Base-by-base conservation (phyloP, 2,113 vertebrate species). In the Pangasianodon gigas region DNA sequence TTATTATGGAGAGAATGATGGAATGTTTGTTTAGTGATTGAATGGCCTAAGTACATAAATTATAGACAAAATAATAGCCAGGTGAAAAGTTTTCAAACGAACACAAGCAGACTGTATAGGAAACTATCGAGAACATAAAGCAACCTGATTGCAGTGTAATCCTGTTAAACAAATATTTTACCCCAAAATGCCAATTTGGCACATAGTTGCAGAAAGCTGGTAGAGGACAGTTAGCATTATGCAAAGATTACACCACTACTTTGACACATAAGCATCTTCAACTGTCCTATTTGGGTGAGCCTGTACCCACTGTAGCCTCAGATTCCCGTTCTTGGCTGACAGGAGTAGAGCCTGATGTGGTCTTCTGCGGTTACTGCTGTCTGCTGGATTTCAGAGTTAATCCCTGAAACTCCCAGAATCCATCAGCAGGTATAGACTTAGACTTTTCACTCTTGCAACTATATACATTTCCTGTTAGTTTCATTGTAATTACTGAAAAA, bases 1-100 rank as follows among this genome's bases (percentile, higher is more conserved):
- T 94, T 93, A 93, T 89, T 91, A 92, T 85, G 88, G 0, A 91
- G 92, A 74, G n/a, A 75, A 89, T 58, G 37, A 92, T 91, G 19
- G 44, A 77, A 74, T 92, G 90, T 92, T 93, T 91, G 84, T 90
- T 93, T 93, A 90, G 85, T 87, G 89, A 93, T 94, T 93, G 90
- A 85, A 51, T 62, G 56, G 89, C 83, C 29, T 24, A 14, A 56
- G 71, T 65, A 65, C 84, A 93, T 91, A 85, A 90, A 91, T 95
- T 90, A 83, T 54, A 74, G 44, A 48, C 54, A 60, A 67, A 81
- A 86, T 62, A 79, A 75, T 89, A 91, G 52, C 62, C 62, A 89
- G 91, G 87, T 92, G 79, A 87, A 67, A 46, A 32, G 48, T 9
- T 69, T 87, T 52, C 11, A 74, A 84, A 82, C 19, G 18, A 85